Conservation (phyloP, 1,140 invertebrate species). For the Meteorus sp. region DNA sequence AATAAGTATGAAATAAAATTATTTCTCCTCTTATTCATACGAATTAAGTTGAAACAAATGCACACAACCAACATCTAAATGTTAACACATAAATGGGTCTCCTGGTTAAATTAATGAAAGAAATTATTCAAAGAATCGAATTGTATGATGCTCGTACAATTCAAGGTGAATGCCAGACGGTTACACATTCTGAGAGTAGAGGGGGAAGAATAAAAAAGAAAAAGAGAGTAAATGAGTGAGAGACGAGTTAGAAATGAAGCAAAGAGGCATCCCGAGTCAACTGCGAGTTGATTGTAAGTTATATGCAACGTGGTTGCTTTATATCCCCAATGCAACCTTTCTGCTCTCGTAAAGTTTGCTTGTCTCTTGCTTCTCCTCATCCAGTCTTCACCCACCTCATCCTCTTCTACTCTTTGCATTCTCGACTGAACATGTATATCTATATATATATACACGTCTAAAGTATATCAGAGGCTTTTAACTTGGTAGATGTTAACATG, state of each 20-base stretch:
- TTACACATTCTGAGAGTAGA: too few species aligned
- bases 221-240: slow-evolving; percentile 29
- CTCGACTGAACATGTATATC: too few species aligned
- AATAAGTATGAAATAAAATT: too few species aligned
- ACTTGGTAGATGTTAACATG: neutral
- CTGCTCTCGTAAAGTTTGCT: slow-evolving; percentile 56
- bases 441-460: too few species aligned
- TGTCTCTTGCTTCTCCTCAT: slow-evolving; percentile 30
- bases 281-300: slow-evolving; percentile 58
- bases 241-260: slow-evolving; percentile 31
- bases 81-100: too few species aligned
- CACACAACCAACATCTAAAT: too few species aligned
- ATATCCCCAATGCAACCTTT: slow-evolving; percentile 57
- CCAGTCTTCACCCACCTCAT: slow-evolving; percentile 28
- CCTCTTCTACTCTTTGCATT: slow-evolving; percentile 36
- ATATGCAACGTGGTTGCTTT: slow-evolving; percentile 58
- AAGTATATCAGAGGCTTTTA: neutral
- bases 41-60: too few species aligned
- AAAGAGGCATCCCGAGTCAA: slow-evolving; percentile 1
- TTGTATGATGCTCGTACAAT: slow-evolving; percentile 35
- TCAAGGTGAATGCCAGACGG: slow-evolving; percentile 37
- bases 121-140: slow-evolving; percentile 40
- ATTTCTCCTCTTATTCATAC: too few species aligned
- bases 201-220: too few species aligned
- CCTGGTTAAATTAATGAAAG: too few species aligned